Evolutionary conservation across 2,113 vertebrate genomes (phyloP).

Genomic region (Colius striatus): DNA sequence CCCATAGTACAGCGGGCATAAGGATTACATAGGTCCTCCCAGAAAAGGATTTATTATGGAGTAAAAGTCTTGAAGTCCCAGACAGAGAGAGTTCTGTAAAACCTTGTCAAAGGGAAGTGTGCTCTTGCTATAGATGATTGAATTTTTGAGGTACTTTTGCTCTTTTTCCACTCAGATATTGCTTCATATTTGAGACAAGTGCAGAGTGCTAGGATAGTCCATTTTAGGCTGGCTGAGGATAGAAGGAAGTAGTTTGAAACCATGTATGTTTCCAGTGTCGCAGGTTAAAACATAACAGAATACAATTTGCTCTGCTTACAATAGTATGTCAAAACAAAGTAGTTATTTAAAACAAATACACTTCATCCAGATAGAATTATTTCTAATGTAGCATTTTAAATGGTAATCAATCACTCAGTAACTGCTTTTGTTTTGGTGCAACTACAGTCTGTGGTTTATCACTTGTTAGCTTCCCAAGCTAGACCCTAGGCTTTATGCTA

Average conservation of each 20-base stretch:
- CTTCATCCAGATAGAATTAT: neutral
- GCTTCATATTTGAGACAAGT: neutral
- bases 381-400: neutral
- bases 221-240: neutral
- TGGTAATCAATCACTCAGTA: neutral
- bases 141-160: neutral
- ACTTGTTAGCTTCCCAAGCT: neutral
- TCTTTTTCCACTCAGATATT: neutral
- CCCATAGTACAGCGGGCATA: rapidly evolving
- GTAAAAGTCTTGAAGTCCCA: neutral
- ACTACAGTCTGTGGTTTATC: neutral
- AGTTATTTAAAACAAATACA: neutral
- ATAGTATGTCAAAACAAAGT: neutral
- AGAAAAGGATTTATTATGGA: neutral
- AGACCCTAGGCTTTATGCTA: neutral
- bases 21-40: neutral
- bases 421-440: neutral
- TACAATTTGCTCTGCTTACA: neutral
- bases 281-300: neutral
- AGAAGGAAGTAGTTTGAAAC: neutral
- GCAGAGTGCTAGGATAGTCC: neutral
- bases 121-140: neutral
- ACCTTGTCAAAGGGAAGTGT: neutral
- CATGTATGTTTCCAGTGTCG: neutral
- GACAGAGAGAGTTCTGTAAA: neutral